phyloP scores from a whole-genome alignment of 2,113 vertebrate species.

The Meleagris gallopavo region DNA sequence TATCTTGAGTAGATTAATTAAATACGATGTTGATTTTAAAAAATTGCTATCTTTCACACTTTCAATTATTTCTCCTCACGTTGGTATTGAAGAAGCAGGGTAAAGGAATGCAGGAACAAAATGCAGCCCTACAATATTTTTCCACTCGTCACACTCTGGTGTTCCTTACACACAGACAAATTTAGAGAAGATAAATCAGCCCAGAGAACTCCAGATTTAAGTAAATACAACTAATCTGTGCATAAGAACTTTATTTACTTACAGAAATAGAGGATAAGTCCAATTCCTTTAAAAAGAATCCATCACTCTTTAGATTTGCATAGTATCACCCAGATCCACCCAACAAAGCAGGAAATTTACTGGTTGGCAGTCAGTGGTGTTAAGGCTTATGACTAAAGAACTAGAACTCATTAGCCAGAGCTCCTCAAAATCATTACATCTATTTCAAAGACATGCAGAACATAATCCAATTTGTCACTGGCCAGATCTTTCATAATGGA shows the following conservation, averaged over 20 bases:
- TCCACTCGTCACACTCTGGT: not conserved
- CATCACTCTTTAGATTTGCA: not conserved
- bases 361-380: not conserved
- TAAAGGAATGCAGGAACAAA: not conserved
- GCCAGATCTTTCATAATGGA: not conserved
- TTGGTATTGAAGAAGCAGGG: not conserved
- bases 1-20: not conserved
- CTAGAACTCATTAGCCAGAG: not conserved
- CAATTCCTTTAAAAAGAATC: not conserved
- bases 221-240: not conserved
- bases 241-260: not conserved
- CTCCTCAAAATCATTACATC: not conserved
- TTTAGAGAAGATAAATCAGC: not conserved
- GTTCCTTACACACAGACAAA: not conserved
- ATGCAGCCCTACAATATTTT: not conserved
- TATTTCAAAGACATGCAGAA: not conserved
- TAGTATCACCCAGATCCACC: not conserved
- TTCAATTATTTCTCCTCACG: not conserved
- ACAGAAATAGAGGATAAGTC: not conserved
- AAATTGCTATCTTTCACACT: not conserved
- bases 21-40: not conserved
- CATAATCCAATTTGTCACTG: not conserved
- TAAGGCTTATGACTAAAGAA: not conserved
- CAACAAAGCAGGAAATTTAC: not conserved
- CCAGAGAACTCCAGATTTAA: not conserved